A percentile compares a stretch with the other conserved stretches of the same genome.
These are phyloP conservation scores for Xestia rhomboidea DNA, from an alignment of 2,888 invertebrate species.

Conservation along the genomic window DNA sequence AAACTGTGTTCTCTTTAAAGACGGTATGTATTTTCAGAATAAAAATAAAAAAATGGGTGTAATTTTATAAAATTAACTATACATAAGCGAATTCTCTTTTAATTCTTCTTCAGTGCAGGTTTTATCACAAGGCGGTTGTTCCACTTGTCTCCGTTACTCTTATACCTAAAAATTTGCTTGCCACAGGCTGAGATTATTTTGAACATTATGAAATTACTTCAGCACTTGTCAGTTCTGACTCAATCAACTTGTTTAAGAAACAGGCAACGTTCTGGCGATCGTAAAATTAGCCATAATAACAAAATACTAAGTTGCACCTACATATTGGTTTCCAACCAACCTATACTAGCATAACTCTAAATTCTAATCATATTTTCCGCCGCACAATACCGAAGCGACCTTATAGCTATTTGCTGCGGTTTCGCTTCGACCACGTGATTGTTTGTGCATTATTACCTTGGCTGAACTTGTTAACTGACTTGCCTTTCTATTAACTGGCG, in stretches of 20 bases:
- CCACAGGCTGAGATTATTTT: neutral
- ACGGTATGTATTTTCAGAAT: no score
- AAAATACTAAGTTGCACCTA: neutral
- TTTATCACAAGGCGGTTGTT: no score
- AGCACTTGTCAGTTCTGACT: neutral
- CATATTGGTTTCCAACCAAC: neutral
- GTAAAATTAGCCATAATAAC: neutral
- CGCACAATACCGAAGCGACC: conserved; percentile 11
- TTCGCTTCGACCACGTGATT: conserved; percentile 25
- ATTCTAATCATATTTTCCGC: conserved; percentile 18
- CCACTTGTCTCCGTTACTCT: no score
- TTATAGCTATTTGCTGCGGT: conserved; percentile 49
- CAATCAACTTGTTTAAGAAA: neutral
- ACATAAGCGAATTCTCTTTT: neutral
- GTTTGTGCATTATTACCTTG: conserved; percentile 44
- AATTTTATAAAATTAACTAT: neutral
- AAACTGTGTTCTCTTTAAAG: neutral
- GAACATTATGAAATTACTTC: neutral
- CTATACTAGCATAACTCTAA: conserved; percentile 4
- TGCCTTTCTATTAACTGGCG: conserved; percentile 2
- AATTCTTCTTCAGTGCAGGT: neutral
- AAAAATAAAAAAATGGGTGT: neutral
- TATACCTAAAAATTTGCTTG: no score
- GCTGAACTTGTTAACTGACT: conserved; percentile 26
- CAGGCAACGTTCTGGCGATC: neutral